A percentile compares a stretch with the other conserved stretches of the same genome.
These are phyloP conservation scores for Delphinus delphis DNA, from an alignment of 2,113 vertebrate genomes.

Conservation along the genomic window DNA sequence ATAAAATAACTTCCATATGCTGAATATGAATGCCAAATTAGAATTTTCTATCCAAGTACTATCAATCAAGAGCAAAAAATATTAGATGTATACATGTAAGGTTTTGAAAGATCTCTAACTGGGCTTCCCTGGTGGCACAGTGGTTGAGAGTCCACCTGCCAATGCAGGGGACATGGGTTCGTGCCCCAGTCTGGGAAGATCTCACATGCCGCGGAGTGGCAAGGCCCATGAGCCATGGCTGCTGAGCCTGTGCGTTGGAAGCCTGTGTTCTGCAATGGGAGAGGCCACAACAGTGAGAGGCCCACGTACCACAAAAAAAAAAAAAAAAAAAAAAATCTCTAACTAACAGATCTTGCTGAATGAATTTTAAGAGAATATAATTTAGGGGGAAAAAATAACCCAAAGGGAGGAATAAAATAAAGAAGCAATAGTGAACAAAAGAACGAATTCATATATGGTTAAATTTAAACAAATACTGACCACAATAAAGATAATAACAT, in stretches of 20 bases:
- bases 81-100: not conserved
- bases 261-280: no score
- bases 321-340: no score
- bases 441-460: not conserved
- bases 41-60: not conserved
- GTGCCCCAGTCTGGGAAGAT: no score
- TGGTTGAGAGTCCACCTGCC: no score
- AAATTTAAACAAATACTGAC: not conserved
- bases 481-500: not conserved
- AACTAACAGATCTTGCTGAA: not conserved
- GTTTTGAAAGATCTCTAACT: not conserved
- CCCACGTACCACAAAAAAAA: no score
- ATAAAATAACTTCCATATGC: not conserved
- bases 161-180: no score
- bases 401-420: not conserved
- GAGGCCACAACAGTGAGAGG: no score
- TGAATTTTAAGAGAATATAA: not conserved
- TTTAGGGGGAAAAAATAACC: not conserved
- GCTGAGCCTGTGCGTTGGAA: no score
- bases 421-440: not conserved
- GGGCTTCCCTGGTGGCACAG: no score
- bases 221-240: no score
- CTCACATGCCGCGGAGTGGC: accelerated
- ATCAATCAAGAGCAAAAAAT: not conserved
- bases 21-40: not conserved